Conservation (phyloP, 2,113 vertebrate genomes). For the Pangasianodon hypophthalmus region DNA sequence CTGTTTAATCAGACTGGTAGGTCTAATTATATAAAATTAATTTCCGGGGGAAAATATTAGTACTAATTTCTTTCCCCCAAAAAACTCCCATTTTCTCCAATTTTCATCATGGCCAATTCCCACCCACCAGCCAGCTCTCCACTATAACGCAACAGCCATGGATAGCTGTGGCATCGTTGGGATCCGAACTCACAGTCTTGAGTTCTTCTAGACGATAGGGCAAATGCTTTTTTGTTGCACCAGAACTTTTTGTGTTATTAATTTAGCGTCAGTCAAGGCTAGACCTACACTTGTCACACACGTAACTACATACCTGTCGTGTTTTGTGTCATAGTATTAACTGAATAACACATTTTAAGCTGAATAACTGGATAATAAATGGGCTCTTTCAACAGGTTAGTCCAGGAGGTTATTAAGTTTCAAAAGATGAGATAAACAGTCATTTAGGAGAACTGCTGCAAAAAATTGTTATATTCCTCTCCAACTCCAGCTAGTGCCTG, state of each 20-base stretch:
- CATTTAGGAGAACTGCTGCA: background rate
- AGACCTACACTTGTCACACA: background rate
- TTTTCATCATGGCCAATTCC: background rate
- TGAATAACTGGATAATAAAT: background rate
- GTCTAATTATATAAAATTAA: background rate
- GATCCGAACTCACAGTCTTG: background rate
- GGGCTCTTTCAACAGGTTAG: background rate
- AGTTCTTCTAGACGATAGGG: background rate
- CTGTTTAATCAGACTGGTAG: background rate
- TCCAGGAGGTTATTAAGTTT: background rate
- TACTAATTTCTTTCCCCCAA: too few species aligned
- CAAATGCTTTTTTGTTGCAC: background rate
- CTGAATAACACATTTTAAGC: background rate
- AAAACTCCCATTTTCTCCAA: background rate
- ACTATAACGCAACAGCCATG: background rate
- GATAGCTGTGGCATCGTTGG: background rate
- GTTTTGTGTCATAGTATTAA: background rate
- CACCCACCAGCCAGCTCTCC: background rate
- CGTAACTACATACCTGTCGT: background rate
- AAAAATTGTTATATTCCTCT: background rate
- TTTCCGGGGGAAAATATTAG: too few species aligned
- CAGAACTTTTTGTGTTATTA: background rate
- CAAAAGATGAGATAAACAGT: background rate
- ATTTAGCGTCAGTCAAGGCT: background rate
- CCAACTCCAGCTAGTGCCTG: background rate